Evolutionary conservation across 1,140 invertebrate species (phyloP).

Genomic region (Heliconius hermathena): DNA sequence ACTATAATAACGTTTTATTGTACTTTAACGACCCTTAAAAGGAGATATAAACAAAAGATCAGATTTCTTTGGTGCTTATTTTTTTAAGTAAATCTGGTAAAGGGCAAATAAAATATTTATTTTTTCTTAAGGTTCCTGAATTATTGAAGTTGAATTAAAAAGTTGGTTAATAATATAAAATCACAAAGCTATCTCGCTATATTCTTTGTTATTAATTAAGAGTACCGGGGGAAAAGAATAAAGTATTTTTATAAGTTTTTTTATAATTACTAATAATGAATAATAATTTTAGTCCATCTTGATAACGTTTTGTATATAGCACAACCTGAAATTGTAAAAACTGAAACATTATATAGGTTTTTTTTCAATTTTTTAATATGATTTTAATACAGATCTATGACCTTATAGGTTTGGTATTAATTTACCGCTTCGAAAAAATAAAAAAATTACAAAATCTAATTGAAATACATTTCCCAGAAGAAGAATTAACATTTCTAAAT

Average conservation of each 20-base stretch:
- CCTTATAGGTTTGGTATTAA: background rate
- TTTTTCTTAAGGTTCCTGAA: slow-evolving; percentile 15
- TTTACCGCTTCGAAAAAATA: background rate
- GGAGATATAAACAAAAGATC: slow-evolving; percentile 36
- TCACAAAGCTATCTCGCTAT: too few relatives aligned
- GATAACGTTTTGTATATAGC: too few relatives aligned
- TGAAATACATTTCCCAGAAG: slow-evolving; percentile 18
- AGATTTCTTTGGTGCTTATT: background rate
- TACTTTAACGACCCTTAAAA: slow-evolving; percentile 45
- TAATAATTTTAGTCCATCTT: too few relatives aligned
- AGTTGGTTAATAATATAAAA: too few relatives aligned
- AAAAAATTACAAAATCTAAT: background rate
- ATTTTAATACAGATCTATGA: background rate
- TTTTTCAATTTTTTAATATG: too few relatives aligned
- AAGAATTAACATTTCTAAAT: slow-evolving; percentile 22
- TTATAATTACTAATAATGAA: too few relatives aligned
- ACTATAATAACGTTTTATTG: slow-evolving; percentile 44
- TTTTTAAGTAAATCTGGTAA: background rate
- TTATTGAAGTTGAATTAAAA: too few relatives aligned
- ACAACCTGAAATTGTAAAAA: too few relatives aligned
- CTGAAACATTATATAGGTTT: too few relatives aligned
- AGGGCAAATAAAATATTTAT: background rate
- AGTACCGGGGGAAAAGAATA: too few relatives aligned
- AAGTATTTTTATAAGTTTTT: too few relatives aligned
- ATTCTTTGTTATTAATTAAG: too few relatives aligned